These are phyloP conservation scores for Callocephalon fimbriatum DNA, from an alignment of 2,113 vertebrate genomes.

Conservation along the genomic window DNA sequence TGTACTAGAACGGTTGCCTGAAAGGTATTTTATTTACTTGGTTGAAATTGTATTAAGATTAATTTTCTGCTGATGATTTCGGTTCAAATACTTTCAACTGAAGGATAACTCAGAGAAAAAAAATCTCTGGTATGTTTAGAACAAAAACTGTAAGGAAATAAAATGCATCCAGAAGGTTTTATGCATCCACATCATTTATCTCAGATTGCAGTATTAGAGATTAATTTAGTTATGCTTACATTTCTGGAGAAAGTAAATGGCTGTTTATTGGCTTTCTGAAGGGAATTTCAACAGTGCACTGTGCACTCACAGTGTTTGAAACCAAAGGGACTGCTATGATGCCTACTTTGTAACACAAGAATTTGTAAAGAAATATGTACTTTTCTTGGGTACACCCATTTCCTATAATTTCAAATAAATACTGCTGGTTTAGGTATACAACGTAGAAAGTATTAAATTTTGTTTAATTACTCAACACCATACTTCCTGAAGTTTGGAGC, in stretches of 20 bases:
- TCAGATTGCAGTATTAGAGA: not conserved
- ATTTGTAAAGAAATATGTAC: not conserved
- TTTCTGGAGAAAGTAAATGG: not conserved
- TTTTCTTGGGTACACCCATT: not conserved
- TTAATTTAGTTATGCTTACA: not conserved
- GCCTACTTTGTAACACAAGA: not conserved
- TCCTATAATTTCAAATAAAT: not conserved
- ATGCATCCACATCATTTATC: not conserved
- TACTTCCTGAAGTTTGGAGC: not conserved
- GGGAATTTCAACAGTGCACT: not conserved
- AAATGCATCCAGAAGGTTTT: not conserved
- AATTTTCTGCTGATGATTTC: not conserved
- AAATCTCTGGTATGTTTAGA: not conserved
- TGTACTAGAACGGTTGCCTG: not conserved
- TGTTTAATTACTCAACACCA: not conserved
- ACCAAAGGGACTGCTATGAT: not conserved
- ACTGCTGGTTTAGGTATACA: not conserved
- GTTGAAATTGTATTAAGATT: not conserved
- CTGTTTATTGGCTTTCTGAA: not conserved
- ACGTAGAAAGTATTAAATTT: not conserved
- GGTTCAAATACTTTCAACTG: not conserved
- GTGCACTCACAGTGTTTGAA: not conserved
- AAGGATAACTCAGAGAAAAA: not conserved
- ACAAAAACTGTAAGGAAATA: not conserved
- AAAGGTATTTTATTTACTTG: not conserved